Evolutionary conservation across 1,140 invertebrate species (phyloP).

Genomic region (Agrilus planipennis): DNA sequence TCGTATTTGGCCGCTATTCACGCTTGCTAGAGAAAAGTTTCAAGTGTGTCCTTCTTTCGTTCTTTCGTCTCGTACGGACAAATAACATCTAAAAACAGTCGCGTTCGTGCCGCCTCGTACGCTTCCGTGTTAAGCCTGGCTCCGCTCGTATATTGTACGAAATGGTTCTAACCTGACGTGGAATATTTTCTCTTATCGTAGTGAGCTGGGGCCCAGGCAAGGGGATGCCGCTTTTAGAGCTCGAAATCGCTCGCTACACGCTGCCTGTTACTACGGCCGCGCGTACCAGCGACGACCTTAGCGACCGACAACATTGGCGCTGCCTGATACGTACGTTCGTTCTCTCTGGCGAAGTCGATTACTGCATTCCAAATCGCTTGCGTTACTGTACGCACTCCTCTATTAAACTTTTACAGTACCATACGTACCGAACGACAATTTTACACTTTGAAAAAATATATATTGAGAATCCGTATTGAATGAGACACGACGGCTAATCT

Average conservation of each 20-base stretch:
- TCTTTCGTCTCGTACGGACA: slow-evolving; percentile 3
- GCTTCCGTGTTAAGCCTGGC: slow-evolving; percentile 5
- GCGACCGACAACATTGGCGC: not conserved
- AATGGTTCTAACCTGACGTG: slow-evolving; percentile 8
- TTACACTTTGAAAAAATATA: too few species aligned
- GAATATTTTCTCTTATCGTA: slow-evolving; percentile 29
- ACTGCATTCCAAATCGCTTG: too few species aligned
- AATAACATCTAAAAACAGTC: slow-evolving; percentile 9
- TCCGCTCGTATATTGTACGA: slow-evolving; percentile 1
- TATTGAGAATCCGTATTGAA: too few species aligned
- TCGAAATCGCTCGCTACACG: slow-evolving; percentile 18
- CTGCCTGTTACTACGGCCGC: slow-evolving; percentile 7
- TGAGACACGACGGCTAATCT: too few species aligned
- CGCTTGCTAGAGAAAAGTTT: slow-evolving; percentile 26
- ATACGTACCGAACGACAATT: too few species aligned
- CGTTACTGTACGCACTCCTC: too few species aligned
- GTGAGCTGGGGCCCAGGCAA: slow-evolving; percentile 26
- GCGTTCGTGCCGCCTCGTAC: slow-evolving; percentile 14
- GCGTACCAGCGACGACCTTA: slow-evolving; percentile 7
- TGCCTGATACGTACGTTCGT: not conserved
- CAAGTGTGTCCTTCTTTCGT: slow-evolving; percentile 29
- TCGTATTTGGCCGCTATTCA: too few species aligned
- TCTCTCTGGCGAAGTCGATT: not conserved
- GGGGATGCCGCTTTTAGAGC: slow-evolving; percentile 19
- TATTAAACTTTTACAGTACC: too few species aligned